Evolutionary conservation across 2,888 invertebrate species (phyloP).

Genomic region (Trypoxylon attenuatum): DNA sequence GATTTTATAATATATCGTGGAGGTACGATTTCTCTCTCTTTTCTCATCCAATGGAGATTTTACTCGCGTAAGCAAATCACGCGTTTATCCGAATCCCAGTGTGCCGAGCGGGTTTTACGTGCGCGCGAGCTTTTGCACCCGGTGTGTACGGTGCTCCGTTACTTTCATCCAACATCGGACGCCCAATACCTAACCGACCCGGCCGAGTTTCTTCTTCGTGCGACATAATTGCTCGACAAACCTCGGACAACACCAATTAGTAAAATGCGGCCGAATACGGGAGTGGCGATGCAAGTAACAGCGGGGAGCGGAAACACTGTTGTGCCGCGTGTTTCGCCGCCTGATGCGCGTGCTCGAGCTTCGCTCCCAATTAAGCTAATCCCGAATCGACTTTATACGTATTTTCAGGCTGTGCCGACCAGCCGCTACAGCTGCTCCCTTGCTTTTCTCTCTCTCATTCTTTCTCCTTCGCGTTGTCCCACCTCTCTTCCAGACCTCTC

Average conservation of each 20-base stretch:
- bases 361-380: slow-evolving; percentile 48
- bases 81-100: slow-evolving; percentile 49
- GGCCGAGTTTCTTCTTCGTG: no score
- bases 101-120: slow-evolving; percentile 27
- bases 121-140: no score
- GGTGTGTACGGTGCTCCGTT: not conserved
- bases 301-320: no score
- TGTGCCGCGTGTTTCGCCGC: slow-evolving; percentile 21
- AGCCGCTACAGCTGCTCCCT: not conserved
- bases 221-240: slow-evolving; percentile 61
- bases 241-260: slow-evolving; percentile 69
- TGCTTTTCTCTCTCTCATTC: no score
- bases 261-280: slow-evolving; percentile 49
- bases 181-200: no score
- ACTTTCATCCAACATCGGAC: not conserved
- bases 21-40: no score
- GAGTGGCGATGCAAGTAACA: no score
- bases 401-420: not conserved
- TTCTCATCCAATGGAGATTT: slow-evolving; percentile 20
- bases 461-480: no score
- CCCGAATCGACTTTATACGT: slow-evolving; percentile 42
- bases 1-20: no score
- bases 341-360: slow-evolving; percentile 21
- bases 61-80: slow-evolving; percentile 45
- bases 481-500: no score